Evolutionary conservation across 2,888 invertebrate species (phyloP).

Genomic region (Ichneumon xanthorius): DNA sequence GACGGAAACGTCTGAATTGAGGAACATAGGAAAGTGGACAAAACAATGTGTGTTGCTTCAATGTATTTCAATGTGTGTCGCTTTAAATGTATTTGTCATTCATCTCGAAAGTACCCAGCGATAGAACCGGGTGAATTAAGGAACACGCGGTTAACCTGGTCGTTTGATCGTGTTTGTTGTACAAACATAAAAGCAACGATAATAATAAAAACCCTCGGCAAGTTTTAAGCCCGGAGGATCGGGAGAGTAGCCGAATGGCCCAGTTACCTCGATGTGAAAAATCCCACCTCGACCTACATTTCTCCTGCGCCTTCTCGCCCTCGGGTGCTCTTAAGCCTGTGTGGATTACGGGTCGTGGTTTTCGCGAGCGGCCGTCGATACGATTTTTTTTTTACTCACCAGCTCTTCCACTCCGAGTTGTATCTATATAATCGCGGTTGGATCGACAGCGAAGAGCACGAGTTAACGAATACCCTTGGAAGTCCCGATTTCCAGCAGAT

Average conservation of each 20-base stretch:
- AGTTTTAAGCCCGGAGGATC: neutral
- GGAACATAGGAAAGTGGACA: too few relatives aligned
- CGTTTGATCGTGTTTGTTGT: neutral
- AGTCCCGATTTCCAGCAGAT: neutral
- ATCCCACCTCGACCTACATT: slow-evolving; percentile 55
- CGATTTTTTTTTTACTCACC: neutral
- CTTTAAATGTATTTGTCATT: neutral
- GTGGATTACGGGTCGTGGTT: slow-evolving; percentile 14
- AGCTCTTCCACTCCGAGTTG: neutral
- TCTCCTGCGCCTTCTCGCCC: neutral
- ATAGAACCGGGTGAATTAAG: too few relatives aligned
- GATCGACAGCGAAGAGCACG: neutral
- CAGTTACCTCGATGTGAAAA: slow-evolving; percentile 44
- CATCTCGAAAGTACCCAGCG: too few relatives aligned
- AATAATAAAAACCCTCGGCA: neutral
- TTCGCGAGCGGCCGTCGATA: neutral
- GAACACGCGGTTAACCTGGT: neutral
- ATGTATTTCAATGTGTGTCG: neutral
- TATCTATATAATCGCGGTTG: neutral
- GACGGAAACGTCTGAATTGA: too few relatives aligned
- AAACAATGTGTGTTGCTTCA: neutral
- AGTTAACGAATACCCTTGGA: neutral
- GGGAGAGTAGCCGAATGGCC: slow-evolving; percentile 10
- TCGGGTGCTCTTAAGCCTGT: neutral
- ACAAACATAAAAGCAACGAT: neutral